Base-by-base conservation (phyloP, 2,888 invertebrate genomes). In the Epinotia nisella region DNA sequence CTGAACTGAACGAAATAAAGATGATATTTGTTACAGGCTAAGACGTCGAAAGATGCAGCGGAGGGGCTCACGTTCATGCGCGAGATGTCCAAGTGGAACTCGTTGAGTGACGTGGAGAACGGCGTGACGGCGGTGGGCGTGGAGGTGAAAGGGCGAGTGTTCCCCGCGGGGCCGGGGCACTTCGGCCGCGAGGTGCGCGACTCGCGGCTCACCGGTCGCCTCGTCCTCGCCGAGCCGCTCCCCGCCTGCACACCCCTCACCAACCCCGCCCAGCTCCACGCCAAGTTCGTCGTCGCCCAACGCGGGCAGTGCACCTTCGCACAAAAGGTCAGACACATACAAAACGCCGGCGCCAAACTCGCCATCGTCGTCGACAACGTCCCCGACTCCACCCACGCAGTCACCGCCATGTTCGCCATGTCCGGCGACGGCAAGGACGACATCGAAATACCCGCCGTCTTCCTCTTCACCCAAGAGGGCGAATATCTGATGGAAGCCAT, bases 241-340 rank as follows among this genome's bases (percentile, higher is more conserved):
- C 94, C 95, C 79, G 98, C 94, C 74, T 97, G 95, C 91, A 85
- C 85, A 17, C 78, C 81, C 1, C 87, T 97, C 3, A 81, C 88
- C 13, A 96, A 97, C 83, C 85, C 94, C 7, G 90, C 94, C 0
- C 89, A 94, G 10, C 84, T 98, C 0, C 87, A 88, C 49, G 97
- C 96, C 0, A 96, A 95, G 81, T 97, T 99, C 79, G 97, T 95
- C 0, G 92, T 99, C n/a, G 96, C 98, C 74, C 96, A 96, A 84
- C 95, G 99, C 29, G 99, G 99, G 1, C 96, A 96, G 80, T 99
- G 99, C 88, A 98, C 98, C 94, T 99, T 99, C 87, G 96, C 99
- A 2, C 98, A 98, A 68, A 99, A 99, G 94, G 98, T 97, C 2
- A 95, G 98, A 67, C 94, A 95, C 80, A 95, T 98, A 49, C 97